Evolutionary conservation across 2,797 vertebrate species (phyloP).

Genomic region (Ataeniobius toweri): DNA sequence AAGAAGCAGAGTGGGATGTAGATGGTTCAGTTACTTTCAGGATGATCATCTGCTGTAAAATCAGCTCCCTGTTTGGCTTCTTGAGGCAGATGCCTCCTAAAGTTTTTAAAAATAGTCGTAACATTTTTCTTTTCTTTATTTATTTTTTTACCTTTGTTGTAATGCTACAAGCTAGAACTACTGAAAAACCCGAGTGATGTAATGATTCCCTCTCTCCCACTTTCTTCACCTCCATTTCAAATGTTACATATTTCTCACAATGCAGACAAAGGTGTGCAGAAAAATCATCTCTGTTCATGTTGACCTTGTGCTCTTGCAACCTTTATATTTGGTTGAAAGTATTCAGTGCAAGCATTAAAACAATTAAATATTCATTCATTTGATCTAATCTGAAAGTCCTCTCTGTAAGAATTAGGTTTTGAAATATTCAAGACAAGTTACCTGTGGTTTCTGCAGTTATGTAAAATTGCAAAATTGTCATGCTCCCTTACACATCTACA

Average conservation of each 20-base stretch:
- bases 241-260: background rate
- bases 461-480: background rate
- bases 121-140: background rate
- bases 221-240: background rate
- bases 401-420: background rate
- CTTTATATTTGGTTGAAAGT: background rate
- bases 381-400: background rate
- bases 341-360: background rate
- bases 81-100: background rate
- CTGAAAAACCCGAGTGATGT: background rate
- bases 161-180: background rate
- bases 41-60: background rate
- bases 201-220: background rate
- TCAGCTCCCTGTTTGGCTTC: too few species aligned
- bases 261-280: background rate
- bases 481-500: background rate
- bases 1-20: background rate
- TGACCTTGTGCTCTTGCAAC: background rate
- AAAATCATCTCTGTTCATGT: background rate
- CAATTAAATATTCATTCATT: background rate
- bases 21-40: background rate
- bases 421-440: background rate
- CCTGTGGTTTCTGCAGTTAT: background rate
- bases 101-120: background rate
- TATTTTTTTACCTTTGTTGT: background rate